A percentile compares a stretch with the other conserved stretches of the same genome.
Evolutionary conservation across 2,113 vertebrate species (phyloP).

Genomic region (Mohoua ochrocephala): DNA sequence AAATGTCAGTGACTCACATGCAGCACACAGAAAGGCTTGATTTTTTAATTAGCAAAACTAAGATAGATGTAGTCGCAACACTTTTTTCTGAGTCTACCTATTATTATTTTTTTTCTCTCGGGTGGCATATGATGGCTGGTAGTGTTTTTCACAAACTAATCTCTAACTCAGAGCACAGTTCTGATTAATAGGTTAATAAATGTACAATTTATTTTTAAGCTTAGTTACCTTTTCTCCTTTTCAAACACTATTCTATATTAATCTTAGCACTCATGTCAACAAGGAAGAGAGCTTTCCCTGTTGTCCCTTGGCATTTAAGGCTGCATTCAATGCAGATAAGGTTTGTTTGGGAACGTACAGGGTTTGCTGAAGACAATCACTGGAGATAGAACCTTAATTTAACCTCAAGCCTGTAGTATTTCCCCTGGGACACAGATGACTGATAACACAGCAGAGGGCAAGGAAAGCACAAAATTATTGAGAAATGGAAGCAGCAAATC

Average conservation of each 20-base stretch:
- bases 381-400: constrained; percentile 71
- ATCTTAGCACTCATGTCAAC: constrained; percentile 9
- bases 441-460: constrained; percentile 59
- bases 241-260: background rate
- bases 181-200: constrained; percentile 34
- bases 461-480: constrained; percentile 69
- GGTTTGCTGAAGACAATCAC: constrained; percentile 67
- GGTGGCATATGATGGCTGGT: background rate
- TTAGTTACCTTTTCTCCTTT: constrained; percentile 27
- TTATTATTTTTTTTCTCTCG: background rate
- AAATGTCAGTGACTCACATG: background rate
- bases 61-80: background rate
- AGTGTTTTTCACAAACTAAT: background rate
- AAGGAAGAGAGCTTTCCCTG: constrained; percentile 2
- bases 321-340: constrained; percentile 56
- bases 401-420: constrained; percentile 65
- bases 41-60: background rate
- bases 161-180: background rate
- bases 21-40: background rate
- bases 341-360: constrained; percentile 53
- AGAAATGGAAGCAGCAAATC: constrained; percentile 56
- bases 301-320: constrained; percentile 16
- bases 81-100: background rate
- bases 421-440: constrained; percentile 62
- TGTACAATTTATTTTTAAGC: constrained; percentile 37